Base-by-base conservation (phyloP, 1,140 invertebrate species). In the Trichoplusia ni region DNA sequence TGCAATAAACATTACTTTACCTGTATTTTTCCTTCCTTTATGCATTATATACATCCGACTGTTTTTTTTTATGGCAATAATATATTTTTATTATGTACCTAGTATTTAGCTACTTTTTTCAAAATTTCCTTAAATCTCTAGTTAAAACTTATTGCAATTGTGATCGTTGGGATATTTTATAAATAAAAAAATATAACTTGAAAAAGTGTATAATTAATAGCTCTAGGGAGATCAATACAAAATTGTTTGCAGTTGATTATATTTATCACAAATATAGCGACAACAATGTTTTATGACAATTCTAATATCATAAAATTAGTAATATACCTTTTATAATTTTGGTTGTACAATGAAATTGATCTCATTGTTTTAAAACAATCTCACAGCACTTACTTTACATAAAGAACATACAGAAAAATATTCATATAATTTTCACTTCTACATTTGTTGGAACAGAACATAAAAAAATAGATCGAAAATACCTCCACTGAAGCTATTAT, bases 171-270 rank as follows among this genome's bases (percentile, higher is more conserved):
- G 42, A 11, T 7, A 27, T 1, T 18, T 33, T 18, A 9, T 8
- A 53, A 53, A 49, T 33, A 33, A 46, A 58, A 16, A 0, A 40
- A 27, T 38, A 16, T 63, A 61, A 62, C 53, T 59, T 27, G 33
- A 51, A 67, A 74, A 64, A 53, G 42, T 74, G 53, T 74, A 71
- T 72, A 69, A 65, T 75, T 67, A 63, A 69, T 72, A 71, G 35
- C 46, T 53, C 61, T 64, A 69, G 67, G 64, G 69, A 71, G 73
- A 75, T 72, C 64, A 64, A 25, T 64, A 65, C 42, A 64, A 38
- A 56, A 44, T 47, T 58, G 49, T 69, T 69, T 49, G 16, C 42
- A 51, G 8, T 47, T 44, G 11, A 29, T 35, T 35, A 27, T 33
- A 7, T 14, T n/a, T 19, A 33, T 51, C 47, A 51, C 29, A 35